These are phyloP conservation scores for Babyrousa celebensis DNA, from an alignment of 2,797 vertebrate species.

Conservation along the genomic window DNA sequence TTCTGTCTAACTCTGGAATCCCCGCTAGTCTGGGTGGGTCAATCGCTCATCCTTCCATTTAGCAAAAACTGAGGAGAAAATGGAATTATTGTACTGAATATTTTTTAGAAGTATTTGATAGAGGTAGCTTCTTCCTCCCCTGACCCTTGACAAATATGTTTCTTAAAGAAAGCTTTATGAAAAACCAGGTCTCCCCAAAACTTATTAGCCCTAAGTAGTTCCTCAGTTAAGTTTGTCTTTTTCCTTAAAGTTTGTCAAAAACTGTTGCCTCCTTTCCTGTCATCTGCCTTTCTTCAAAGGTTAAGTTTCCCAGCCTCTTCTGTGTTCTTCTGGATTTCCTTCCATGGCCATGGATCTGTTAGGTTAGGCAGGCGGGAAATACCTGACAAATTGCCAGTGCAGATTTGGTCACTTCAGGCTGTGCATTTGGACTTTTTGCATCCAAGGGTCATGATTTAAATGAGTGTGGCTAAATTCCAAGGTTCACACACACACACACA, in stretches of 20 bases:
- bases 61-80: conserved; percentile 17
- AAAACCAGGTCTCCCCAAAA: background rate
- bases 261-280: background rate
- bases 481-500: background rate
- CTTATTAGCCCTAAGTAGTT: conserved; percentile 24
- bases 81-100: conserved; percentile 15
- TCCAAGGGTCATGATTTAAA: background rate
- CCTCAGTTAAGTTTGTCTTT: background rate
- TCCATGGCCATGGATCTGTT: background rate
- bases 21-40: background rate
- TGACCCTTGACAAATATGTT: background rate
- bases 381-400: background rate
- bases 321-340: conserved; percentile 47
- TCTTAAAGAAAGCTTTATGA: conserved; percentile 48
- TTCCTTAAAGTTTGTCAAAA: conserved; percentile 51
- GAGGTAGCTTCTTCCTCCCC: background rate
- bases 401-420: conserved; percentile 47
- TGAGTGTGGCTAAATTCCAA: background rate
- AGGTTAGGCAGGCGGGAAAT: background rate
- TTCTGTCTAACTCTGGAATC: background rate
- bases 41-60: conserved; percentile 27
- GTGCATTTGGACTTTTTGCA: conserved; percentile 57
- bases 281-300: conserved; percentile 1
- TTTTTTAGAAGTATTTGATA: conserved; percentile 3
- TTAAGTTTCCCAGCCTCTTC: background rate